Base-by-base conservation (phyloP, 2,113 vertebrate genomes). In the Glareola pratincola region DNA sequence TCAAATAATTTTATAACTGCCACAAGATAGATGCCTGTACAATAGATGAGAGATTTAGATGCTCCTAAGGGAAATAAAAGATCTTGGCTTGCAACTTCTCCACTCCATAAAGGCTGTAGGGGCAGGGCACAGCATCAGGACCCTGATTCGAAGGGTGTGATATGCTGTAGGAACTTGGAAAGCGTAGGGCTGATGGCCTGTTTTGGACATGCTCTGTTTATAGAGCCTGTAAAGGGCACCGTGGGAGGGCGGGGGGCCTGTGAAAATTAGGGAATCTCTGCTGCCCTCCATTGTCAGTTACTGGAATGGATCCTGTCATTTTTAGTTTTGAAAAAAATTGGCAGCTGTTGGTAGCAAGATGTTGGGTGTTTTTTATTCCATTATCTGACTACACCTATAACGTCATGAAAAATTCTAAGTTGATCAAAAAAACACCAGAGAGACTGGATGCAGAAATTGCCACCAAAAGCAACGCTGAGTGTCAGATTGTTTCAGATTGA, bases 121-220 rank as follows among this genome's bases (percentile, higher is more conserved):
- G 30, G 19, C 32, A 67, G 32, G 36, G 37, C 34, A 36, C 24
- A 34, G 56, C 66, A 32, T 56, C 41, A 24, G 3, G 0, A 2
- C 63, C 53, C 48, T 22, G n/a, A 10, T 26, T 36, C 0, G 0
- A 32, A 47, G 39, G 18, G 13, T 74, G 34, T 5, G 18, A 6
- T 22, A 4, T 22, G 54, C 53, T 24, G 37, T 36, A 34, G 24
- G 29, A 50, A 19, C 9, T 4, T 0, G 6, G 53, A 17, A 24
- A 57, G 16, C 12, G 12, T 2, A 27, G 24, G 34, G 30, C 23
- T 26, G 4, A 4, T 22, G 62, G 13, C 34, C 6, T 27, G 0
- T 13, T 29, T 14, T 34, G 57, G 18, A 14, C n/a, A 22, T 54
- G 19, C 22, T 34, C 23, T 54, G 10, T 3, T 26, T 4, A 22